phyloP scores from a whole-genome alignment of 2,888 invertebrate species.

The Ischnus inquisitorius region DNA sequence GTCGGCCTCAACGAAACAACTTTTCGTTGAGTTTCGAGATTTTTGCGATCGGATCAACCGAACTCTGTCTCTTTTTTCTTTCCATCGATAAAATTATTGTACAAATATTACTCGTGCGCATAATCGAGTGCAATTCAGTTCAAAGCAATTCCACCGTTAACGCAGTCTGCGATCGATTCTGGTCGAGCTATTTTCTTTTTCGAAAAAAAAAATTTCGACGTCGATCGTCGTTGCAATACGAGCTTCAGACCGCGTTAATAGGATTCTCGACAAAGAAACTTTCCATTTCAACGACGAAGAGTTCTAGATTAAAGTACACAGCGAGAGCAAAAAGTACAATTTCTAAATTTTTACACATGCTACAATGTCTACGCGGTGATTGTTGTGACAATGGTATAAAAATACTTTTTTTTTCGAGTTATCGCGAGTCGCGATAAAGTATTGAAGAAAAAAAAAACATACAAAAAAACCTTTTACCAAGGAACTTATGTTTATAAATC shows the following conservation, averaged over 20 bases:
- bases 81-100: conserved; percentile 31
- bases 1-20: conserved; percentile 51
- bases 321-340: background rate
- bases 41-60: conserved; percentile 57
- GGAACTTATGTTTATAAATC: conserved; percentile 20
- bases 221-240: background rate
- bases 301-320: background rate
- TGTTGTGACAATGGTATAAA: conserved; percentile 58
- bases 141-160: background rate
- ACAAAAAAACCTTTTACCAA: conserved; percentile 6
- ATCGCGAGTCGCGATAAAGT: conserved; percentile 37
- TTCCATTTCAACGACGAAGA: background rate
- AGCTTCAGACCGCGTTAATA: background rate
- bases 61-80: conserved; percentile 21
- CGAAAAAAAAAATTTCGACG: background rate
- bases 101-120: conserved; percentile 42
- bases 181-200: background rate
- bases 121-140: background rate
- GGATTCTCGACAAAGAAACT: background rate
- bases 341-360: conserved; percentile 3
- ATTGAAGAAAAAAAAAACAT: background rate
- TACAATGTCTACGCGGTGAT: conserved; percentile 31
- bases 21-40: conserved; percentile 17
- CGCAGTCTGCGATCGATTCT: background rate
- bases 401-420: conserved; percentile 53